These are phyloP conservation scores for Orbicella faveolata DNA, from an alignment of 64 coral and sea anemone species.

Conservation along the genomic window DNA sequence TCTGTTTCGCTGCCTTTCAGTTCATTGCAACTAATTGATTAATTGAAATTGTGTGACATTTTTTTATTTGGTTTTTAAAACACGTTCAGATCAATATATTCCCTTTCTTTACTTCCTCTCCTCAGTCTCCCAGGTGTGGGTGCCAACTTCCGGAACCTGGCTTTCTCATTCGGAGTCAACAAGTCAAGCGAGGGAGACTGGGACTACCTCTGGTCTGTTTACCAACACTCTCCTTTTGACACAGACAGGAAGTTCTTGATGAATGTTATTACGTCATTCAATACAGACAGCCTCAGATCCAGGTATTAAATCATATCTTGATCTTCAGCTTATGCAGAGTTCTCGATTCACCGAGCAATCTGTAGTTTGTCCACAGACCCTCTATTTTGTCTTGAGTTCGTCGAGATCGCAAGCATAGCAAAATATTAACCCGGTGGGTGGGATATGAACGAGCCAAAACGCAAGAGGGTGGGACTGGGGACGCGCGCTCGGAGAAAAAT, in stretches of 20 bases:
- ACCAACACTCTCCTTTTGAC: slow-evolving; percentile 61
- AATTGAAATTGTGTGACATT: too few species aligned
- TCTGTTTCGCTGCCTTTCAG: background rate
- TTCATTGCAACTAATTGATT: too few species aligned
- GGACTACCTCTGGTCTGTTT: slow-evolving; percentile 71
- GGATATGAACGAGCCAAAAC: too few species aligned
- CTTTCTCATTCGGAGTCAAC: slow-evolving; percentile 55
- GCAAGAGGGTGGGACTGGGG: too few species aligned
- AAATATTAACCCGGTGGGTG: too few species aligned
- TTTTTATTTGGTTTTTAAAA: too few species aligned
- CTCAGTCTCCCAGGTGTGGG: slow-evolving; percentile 24
- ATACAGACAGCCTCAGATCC: slow-evolving; percentile 12
- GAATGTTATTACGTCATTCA: slow-evolving; percentile 62
- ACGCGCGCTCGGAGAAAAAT: too few species aligned
- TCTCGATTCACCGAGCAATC: too few species aligned
- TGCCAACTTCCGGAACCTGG: slow-evolving; percentile 61
- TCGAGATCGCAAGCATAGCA: too few species aligned
- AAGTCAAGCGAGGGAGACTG: slow-evolving; percentile 61
- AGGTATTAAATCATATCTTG: slow-evolving; percentile 13
- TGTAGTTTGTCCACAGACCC: too few species aligned
- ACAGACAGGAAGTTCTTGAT: slow-evolving; percentile 56
- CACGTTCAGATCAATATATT: background rate
- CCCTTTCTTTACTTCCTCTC: background rate
- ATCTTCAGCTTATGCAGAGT: too few species aligned
- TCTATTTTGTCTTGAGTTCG: too few species aligned